Base-by-base conservation (phyloP, 2,888 invertebrate genomes). In the Tortricodes alternella region DNA sequence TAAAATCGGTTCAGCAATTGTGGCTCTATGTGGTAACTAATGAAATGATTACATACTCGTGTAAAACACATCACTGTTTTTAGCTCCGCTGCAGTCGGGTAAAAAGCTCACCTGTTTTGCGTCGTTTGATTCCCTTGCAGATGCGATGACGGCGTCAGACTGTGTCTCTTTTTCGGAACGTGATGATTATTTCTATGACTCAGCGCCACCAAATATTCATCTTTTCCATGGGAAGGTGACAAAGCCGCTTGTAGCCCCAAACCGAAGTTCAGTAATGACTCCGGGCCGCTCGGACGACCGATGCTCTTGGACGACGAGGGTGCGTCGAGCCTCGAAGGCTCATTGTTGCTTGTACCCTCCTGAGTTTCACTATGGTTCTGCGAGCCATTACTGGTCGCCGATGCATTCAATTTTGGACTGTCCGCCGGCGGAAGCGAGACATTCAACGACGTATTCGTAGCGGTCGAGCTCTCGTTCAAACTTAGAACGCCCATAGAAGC, bases 91-190 rank as follows among this genome's bases (percentile, higher is more conserved):
- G 9, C 7, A 24, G 8, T 9, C 9, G 24, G 11, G 49, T n/a
- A 27, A 9, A 48, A 48, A 58, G 21, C 76, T 74, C 34, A 89
- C 91, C 91, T 82, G 60, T 91, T 91, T 43, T 80, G 88, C 8
- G 74, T 69, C 3, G 77, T 66, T 60, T 86, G 84, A 38, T 79
- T 83, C 8, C 73, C 76, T 58, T 85, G 85, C 51, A 87, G 64
- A 70, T 88, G 89, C 27, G 85, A 64, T 0, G 84, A 77, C 0
- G 89, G 86, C 2, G 91, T 91, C 56, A 93, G 66, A 41, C 93
- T 93, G 63, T 93, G 93, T 1, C 93, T 80, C 70, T 93, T 93
- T 50, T 93, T 92, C 46, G 80, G n/a, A n/a, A n/a, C 73, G 49
- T 82, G 81, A 24, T 82, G 83, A 39, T 80, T 76, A 0, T 83